A percentile compares a stretch with the other conserved stretches of the same genome.
Evolutionary conservation across 2,113 vertebrate genomes (phyloP).

Genomic region (Australoheros scitulus): DNA sequence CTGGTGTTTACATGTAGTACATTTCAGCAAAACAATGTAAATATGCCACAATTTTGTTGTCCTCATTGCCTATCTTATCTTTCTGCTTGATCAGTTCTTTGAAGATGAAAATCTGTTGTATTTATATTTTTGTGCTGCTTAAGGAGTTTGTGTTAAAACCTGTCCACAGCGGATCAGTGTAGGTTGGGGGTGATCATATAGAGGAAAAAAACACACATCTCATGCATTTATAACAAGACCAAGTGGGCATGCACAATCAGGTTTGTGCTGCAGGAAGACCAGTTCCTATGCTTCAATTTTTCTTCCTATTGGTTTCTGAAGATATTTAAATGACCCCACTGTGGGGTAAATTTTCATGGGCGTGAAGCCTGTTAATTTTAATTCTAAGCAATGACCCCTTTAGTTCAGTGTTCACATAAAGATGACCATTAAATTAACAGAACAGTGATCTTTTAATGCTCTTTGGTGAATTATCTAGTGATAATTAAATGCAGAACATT

Average conservation of each 20-base stretch:
- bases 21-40: not conserved
- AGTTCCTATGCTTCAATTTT: not conserved
- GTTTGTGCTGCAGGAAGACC: not conserved
- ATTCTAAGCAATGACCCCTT: not conserved
- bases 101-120: not conserved
- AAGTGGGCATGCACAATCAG: not conserved
- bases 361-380: not conserved
- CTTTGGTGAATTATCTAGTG: not conserved
- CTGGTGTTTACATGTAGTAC: not conserved
- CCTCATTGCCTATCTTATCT: accelerated
- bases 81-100: not conserved
- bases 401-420: not conserved
- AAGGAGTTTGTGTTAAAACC: not conserved
- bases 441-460: not conserved
- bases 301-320: not conserved
- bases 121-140: not conserved
- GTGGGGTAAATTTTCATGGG: not conserved
- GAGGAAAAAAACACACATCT: not conserved
- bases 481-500: not conserved
- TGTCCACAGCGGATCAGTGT: not conserved
- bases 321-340: not conserved
- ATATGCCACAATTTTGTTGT: not conserved
- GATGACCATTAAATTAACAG: no score
- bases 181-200: not conserved
- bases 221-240: not conserved